These are phyloP conservation scores for Campylorhamphus procurvoides DNA, from an alignment of 2,113 vertebrate genomes.

Conservation along the genomic window DNA sequence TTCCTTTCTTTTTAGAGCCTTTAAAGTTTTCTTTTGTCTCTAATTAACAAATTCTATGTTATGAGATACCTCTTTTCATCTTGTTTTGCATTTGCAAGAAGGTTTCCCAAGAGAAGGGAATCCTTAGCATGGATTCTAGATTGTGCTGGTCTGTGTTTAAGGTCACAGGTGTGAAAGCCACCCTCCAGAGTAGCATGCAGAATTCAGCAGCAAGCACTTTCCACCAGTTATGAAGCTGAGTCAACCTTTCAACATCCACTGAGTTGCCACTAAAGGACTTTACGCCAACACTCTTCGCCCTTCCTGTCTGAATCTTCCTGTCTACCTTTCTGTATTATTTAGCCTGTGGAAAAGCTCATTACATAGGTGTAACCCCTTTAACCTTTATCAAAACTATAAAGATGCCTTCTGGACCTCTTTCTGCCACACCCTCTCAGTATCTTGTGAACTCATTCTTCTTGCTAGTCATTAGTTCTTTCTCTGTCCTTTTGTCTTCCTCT, in stretches of 20 bases:
- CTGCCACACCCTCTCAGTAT: neutral
- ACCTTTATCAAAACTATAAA: neutral
- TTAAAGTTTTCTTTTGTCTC: neutral
- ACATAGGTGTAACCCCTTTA: neutral
- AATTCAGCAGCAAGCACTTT: neutral
- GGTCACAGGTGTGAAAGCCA: neutral
- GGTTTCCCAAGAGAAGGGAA: neutral
- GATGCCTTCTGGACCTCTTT: neutral
- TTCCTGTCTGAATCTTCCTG: neutral
- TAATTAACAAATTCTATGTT: neutral
- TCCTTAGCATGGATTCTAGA: neutral
- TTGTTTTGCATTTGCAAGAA: neutral
- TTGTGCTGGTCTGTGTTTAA: neutral
- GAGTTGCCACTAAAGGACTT: neutral
- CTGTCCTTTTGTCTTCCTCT: neutral
- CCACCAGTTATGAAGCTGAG: fast-evolving
- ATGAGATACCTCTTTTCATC: neutral
- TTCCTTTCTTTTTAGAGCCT: neutral
- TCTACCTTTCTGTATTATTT: neutral
- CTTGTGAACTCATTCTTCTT: neutral
- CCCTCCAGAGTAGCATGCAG: neutral
- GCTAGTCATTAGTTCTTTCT: neutral
- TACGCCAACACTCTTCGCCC: neutral
- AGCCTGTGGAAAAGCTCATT: neutral
- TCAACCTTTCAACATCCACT: neutral